Evolutionary conservation across 2,888 invertebrate species (phyloP).

Genomic region (Hirtodrosophila duncani): DNA sequence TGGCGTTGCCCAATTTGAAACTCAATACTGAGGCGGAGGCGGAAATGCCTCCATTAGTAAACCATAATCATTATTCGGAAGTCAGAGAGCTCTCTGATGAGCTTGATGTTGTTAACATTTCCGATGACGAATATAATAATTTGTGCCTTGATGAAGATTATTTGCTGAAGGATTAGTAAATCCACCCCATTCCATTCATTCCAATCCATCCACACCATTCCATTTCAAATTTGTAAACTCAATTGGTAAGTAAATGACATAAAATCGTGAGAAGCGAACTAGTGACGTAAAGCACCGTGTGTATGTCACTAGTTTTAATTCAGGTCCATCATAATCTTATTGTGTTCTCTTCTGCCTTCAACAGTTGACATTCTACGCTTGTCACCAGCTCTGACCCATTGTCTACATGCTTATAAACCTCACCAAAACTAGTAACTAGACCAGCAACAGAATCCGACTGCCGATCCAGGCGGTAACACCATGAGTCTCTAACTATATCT

Average conservation of each 20-base stretch:
- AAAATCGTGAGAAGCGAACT: not conserved
- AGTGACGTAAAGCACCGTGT: not conserved
- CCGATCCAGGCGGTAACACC: slow-evolving; percentile 58
- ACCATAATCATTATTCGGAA: slow-evolving; percentile 6
- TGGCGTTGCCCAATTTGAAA: too few relatives aligned
- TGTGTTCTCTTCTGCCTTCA: too few relatives aligned
- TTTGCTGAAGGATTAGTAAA: slow-evolving; percentile 68
- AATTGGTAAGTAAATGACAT: slow-evolving; percentile 66
- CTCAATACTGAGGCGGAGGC: slow-evolving; percentile 5
- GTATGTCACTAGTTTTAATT: too few relatives aligned
- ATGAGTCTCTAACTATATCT: slow-evolving; percentile 74
- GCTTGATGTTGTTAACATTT: too few relatives aligned
- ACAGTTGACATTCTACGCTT: slow-evolving; percentile 74
- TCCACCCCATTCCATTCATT: slow-evolving; percentile 78
- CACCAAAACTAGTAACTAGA: slow-evolving; percentile 66
- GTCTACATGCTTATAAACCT: slow-evolving; percentile 75
- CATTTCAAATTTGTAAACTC: slow-evolving; percentile 72
- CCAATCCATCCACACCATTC: slow-evolving; percentile 72
- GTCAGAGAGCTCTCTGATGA: slow-evolving; percentile 21
- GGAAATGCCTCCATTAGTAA: slow-evolving; percentile 12
- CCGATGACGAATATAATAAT: too few relatives aligned
- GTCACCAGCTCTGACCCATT: slow-evolving; percentile 77
- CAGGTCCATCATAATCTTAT: too few relatives aligned
- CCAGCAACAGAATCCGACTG: slow-evolving; percentile 30
- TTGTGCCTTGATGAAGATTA: too few relatives aligned